Base-by-base conservation (phyloP, 2,797 vertebrate genomes). In the Sternotherus odoratus region DNA sequence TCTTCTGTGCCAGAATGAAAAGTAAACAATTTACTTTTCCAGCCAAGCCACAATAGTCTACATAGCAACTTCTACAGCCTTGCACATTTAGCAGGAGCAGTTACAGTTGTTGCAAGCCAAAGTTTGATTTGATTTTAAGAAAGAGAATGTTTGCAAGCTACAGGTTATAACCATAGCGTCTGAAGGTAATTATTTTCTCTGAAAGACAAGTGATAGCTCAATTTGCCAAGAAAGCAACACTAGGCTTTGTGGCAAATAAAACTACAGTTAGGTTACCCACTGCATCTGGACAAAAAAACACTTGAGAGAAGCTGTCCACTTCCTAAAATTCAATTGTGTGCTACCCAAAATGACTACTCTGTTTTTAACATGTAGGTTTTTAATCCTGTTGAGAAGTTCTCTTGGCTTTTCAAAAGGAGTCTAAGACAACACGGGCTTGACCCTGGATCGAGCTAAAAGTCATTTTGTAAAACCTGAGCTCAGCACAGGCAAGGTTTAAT, bases 331-430 rank as follows among this genome's bases (percentile, higher is more conserved):
- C n/a, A n/a, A n/a, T n/a, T n/a, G n/a, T n/a, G n/a, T 51, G 17
- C 39, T 77, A 86, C 36, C 75, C 60, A n/a, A 23, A 88, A 15
- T 30, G 5, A 39, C 16, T 60, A 43, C 33, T 80, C 51, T 16
- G 82, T 39, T 91, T 93, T 93, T 72, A 94, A 21, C 91, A 83
- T 13, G 30, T 56, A 56, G 15, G 13, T 19, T n/a, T 63, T n/a
- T 66, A n/a, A 15, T 33, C n/a, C 74, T 53, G 88, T 56, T 48
- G 69, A 39, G 83, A 94, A 51, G 90, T 79, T 91, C 85, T 43
- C 43, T 43, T 43, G 43, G 43, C 39, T 69, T 80, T 89, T 84
- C 69, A 86, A 94, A 94, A 96, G 46, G 77, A 95, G 94, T 83
- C 95, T 85, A 95, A 89, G 66, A 87, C 53, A 86, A 3, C 10